Conservation (phyloP, 2,888 invertebrate species). For the Leptinotarsa rubiginosa region DNA sequence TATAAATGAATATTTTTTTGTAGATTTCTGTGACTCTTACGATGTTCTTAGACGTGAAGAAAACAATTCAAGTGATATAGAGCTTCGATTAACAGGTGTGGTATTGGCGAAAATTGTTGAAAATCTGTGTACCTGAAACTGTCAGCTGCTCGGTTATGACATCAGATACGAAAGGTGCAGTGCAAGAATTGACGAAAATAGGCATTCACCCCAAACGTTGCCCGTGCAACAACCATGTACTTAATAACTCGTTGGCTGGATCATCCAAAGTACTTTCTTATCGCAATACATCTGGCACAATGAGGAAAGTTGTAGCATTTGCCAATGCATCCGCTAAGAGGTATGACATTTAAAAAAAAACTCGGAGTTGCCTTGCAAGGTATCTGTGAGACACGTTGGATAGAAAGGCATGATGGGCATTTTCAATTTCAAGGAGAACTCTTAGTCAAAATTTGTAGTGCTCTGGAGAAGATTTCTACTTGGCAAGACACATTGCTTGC, state of each 20-base stretch:
- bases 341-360: conserved; percentile 36
- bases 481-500: conserved; percentile 9
- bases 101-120: conserved; percentile 17
- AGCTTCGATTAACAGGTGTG: neutral
- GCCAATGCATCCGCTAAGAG: conserved; percentile 48
- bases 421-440: conserved; percentile 21
- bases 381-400: conserved; percentile 38
- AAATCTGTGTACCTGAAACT: conserved; percentile 41
- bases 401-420: conserved; percentile 24
- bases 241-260: conserved; percentile 52
- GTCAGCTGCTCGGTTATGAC: conserved; percentile 56
- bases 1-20: too few relatives aligned
- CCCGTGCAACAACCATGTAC: conserved; percentile 50
- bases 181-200: conserved; percentile 43
- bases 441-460: conserved; percentile 18
- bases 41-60: neutral
- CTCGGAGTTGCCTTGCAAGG: conserved; percentile 26
- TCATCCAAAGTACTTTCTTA: conserved; percentile 46
- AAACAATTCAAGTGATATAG: neutral
- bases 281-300: conserved; percentile 49
- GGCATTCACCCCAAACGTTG: conserved; percentile 46
- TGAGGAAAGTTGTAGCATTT: conserved; percentile 48
- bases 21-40: conserved; percentile 9
- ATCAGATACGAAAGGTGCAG: conserved; percentile 52
- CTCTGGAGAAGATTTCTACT: too few relatives aligned